phyloP scores from a whole-genome alignment of 2,113 vertebrate species.

The Carollia perspicillata region DNA sequence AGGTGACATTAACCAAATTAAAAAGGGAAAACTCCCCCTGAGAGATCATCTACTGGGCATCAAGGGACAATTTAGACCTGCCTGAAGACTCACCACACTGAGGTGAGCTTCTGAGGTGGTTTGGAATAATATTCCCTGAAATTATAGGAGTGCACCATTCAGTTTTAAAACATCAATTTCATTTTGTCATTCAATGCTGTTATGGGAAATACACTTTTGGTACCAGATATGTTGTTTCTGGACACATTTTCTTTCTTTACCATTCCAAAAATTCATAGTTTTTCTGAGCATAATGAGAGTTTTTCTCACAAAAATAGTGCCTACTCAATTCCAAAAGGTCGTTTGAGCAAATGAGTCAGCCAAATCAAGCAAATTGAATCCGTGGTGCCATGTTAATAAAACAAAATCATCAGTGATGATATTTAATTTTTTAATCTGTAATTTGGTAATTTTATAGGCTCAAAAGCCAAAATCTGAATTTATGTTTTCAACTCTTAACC shows the following conservation, averaged over 20 bases:
- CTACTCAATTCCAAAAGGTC: constrained; percentile 1
- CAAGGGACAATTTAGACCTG: neutral
- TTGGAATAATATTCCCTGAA: neutral
- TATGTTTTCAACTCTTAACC: neutral
- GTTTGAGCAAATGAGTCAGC: neutral
- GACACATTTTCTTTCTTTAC: neutral
- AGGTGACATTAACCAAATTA: constrained; percentile 5
- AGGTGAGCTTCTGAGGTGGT: neutral
- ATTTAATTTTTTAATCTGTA: neutral
- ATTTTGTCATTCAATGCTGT: neutral
- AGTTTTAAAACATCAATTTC: constrained; percentile 19
- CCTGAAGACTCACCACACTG: neutral
- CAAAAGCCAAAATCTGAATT: neutral
- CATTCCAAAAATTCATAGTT: neutral
- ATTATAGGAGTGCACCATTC: neutral
- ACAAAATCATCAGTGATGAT: neutral
- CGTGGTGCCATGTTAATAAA: neutral
- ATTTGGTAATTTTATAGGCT: neutral
- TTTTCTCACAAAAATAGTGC: neutral
- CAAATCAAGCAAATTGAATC: neutral
- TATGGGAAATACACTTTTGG: neutral
- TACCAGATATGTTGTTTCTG: neutral
- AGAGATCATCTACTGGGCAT: neutral
- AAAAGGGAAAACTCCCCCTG: neutral
- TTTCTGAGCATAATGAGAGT: neutral